Evolutionary conservation across 2,113 vertebrate genomes (phyloP).

Genomic region (Desmodus rotundus): DNA sequence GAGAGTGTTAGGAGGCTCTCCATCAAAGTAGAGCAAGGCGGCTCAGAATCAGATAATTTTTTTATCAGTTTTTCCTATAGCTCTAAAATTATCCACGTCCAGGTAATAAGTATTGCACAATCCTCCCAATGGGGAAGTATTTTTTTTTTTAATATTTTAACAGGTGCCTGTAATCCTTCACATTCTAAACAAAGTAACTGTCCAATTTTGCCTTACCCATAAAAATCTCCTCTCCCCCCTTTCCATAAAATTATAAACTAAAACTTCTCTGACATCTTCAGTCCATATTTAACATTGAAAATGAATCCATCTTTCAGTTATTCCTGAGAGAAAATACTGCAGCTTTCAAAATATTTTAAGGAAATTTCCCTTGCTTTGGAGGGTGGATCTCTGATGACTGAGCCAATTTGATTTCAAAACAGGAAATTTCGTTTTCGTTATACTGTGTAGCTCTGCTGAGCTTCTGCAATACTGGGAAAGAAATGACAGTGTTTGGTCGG

Average conservation of each 20-base stretch:
- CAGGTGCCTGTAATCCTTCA: background rate
- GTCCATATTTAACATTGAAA: constrained; percentile 37
- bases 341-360: constrained; percentile 46
- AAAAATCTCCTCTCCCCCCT: constrained; percentile 2
- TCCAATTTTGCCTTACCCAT: background rate
- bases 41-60: background rate
- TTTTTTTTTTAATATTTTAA: background rate
- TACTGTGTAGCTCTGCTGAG: background rate
- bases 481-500: background rate
- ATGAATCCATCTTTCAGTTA: constrained; percentile 61
- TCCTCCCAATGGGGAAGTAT: background rate
- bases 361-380: constrained; percentile 41
- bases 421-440: constrained; percentile 56
- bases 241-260: constrained; percentile 67
- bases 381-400: constrained; percentile 5
- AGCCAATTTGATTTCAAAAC: constrained; percentile 56
- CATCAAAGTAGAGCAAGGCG: background rate
- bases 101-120: background rate
- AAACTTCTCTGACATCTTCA: constrained; percentile 50
- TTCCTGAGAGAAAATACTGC: constrained; percentile 4
- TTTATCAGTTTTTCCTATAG: background rate
- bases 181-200: constrained; percentile 6
- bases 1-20: background rate
- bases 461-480: background rate
- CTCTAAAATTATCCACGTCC: background rate